Evolutionary conservation across 2,888 invertebrate species (phyloP), one percentile per base, ranked within the genome.

Genomic region (Tetragonula carbonaria): DNA sequence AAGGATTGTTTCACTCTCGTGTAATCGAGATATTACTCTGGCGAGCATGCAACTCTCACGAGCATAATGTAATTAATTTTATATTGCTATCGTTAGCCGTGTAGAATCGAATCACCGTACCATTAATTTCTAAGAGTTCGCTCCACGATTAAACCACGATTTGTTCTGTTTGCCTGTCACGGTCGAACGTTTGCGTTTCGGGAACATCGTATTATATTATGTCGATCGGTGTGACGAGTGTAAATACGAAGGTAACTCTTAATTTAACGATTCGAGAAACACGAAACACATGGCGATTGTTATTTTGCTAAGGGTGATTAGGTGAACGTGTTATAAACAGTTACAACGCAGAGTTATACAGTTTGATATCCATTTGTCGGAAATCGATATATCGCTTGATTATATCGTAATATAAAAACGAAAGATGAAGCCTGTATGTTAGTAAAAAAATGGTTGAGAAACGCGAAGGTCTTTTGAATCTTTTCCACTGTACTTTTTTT

Each of bases 161-260:
- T 28, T 68, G 67, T 68, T 83, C 53, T 67, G 71, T 83, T 84
- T 80, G n/a, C 57, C 57, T 67, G 50, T 80, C 76, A 33, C 72
- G 72, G 78, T 76, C 67, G n/a, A 78, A 28, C 62, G 72, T 85
- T 28, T 81, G 70, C 59, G 72, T 70, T 55, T 70, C 80, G 70
- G 38, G 23, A 57, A 74, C n/a, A 75, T 74, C 28, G 0, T 73
- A n/a, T 79, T 73, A n/a, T 79, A 86, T 53, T 66, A n/a, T n/a
- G 82, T 80, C 82, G 76, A 78, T 75, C 78, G 59, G 59, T 80
- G 65, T 82, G 82, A 71, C 72, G 67, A 67, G 66, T 86, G 86
- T 86, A 86, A 86, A 80, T 86, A 86, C 78, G 74, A 50, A 71
- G 68, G 51, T 65, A 66, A 59, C 77, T 63, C 59, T 82, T 66